These are phyloP conservation scores for Galbula dea DNA, from an alignment of 2,113 vertebrate genomes.

Conservation along the genomic window DNA sequence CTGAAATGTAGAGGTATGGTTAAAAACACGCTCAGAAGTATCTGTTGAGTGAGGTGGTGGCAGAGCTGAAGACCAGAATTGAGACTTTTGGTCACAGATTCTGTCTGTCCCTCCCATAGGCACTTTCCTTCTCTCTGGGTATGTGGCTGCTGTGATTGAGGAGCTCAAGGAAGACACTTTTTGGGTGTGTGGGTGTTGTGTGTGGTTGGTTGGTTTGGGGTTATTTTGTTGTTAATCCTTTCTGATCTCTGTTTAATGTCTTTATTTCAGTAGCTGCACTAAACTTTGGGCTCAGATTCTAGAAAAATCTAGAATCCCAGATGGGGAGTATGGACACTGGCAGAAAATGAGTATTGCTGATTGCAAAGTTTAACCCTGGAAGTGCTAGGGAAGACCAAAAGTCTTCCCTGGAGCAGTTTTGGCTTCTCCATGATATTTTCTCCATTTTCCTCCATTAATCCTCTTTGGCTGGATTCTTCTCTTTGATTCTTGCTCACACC, in stretches of 20 bases:
- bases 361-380: not conserved
- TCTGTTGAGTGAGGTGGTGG: not conserved
- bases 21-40: not conserved
- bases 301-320: not conserved
- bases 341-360: not conserved
- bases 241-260: not conserved
- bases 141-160: not conserved
- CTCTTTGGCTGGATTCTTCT: not conserved
- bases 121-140: accelerated
- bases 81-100: accelerated
- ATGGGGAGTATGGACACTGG: not conserved
- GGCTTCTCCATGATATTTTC: not conserved
- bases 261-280: not conserved
- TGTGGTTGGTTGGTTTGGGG: no score
- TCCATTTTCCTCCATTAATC: not conserved
- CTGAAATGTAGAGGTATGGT: not conserved
- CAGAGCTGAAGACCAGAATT: not conserved
- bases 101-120: not conserved
- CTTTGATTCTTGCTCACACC: no score
- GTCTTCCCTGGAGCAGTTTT: not conserved
- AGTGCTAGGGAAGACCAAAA: not conserved
- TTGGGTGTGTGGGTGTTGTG: not conserved
- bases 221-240: no score
- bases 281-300: not conserved
- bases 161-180: accelerated